Percentiles rank a stretch among this genome's conserved stretches.
Evolutionary conservation across 2,113 vertebrate species (phyloP).

Genomic region (Pseudopipra pipra): DNA sequence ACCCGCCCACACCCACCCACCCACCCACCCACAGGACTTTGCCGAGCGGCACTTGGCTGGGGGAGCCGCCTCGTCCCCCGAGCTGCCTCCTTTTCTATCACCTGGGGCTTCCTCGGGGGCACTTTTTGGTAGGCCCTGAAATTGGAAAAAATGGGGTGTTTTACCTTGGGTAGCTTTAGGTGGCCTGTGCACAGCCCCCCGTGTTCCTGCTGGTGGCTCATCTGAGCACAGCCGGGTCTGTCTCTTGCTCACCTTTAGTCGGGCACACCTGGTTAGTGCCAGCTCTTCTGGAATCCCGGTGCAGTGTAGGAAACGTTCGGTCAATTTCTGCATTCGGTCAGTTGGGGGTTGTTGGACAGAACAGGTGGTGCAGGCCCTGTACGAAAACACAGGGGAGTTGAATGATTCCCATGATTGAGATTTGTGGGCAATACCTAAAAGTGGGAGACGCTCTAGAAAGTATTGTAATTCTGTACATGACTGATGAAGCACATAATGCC

Average conservation of each 20-base stretch:
- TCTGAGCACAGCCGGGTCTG: rapidly evolving
- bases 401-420: background rate
- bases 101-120: too few relatives aligned
- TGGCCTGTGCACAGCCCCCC: rapidly evolving
- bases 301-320: rapidly evolving
- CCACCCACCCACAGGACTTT: too few relatives aligned
- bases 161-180: rapidly evolving
- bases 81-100: rapidly evolving
- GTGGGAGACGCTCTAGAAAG: background rate
- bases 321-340: rapidly evolving
- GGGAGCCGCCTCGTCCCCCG: rapidly evolving
- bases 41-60: rapidly evolving
- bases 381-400: too few relatives aligned
- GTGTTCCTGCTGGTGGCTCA: rapidly evolving
- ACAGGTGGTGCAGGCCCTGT: background rate
- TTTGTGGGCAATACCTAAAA: background rate
- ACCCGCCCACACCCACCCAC: too few relatives aligned
- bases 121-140: too few relatives aligned
- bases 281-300: rapidly evolving
- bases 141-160: rapidly evolving
- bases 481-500: background rate
- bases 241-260: background rate
- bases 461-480: background rate
- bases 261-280: rapidly evolving
- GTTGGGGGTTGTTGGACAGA: rapidly evolving